Conservation (phyloP, 1,140 invertebrate species). For the Caerostris darwini region DNA sequence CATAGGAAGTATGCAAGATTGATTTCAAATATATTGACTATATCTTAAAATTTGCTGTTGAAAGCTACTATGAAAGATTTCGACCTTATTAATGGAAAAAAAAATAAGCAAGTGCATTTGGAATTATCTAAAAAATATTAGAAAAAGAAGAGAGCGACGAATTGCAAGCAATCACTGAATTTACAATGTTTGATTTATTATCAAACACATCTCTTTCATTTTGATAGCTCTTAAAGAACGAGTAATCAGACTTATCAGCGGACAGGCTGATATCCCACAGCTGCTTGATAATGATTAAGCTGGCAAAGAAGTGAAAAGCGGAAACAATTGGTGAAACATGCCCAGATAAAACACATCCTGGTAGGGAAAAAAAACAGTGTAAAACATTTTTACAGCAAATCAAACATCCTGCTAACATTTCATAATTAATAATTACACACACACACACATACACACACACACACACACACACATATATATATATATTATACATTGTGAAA, state of each 20-base stretch:
- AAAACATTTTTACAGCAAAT: neutral
- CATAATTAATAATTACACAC: no score
- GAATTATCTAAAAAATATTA: no score
- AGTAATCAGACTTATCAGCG: neutral
- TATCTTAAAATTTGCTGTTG: no score
- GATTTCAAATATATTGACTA: no score
- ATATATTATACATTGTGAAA: no score
- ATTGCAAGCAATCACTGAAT: neutral
- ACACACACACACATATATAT: no score
- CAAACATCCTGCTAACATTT: conserved; percentile 85
- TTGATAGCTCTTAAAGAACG: neutral
- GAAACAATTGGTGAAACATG: neutral
- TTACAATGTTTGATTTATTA: neutral
- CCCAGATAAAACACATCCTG: neutral
- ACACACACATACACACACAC: no score
- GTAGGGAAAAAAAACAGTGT: neutral
- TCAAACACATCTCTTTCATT: neutral
- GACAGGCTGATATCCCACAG: neutral
- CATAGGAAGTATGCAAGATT: no score
- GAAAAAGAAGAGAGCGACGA: neutral
- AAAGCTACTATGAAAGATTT: no score
- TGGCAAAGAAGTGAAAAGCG: neutral
- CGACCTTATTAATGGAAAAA: no score
- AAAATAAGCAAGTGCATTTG: no score
- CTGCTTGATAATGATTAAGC: neutral